Evolutionary conservation across 2,113 vertebrate genomes (phyloP).

Genomic region (Daboia siamensis): DNA sequence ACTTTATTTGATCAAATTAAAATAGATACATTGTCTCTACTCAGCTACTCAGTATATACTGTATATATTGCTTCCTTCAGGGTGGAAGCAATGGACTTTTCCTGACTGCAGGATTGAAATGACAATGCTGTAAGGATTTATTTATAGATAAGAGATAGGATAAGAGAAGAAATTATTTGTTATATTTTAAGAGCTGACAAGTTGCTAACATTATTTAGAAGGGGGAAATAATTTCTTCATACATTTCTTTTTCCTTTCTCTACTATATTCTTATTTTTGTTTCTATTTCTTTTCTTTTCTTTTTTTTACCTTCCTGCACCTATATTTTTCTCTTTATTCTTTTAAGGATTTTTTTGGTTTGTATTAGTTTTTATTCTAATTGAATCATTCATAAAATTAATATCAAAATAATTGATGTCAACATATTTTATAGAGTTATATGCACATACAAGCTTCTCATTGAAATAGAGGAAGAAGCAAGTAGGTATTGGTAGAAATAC

Average conservation of each 20-base stretch:
- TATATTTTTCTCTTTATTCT: neutral
- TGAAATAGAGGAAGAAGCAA: conserved; percentile 7
- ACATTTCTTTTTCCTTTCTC: neutral
- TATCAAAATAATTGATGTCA: neutral
- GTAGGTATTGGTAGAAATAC: neutral
- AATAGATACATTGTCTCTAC: neutral
- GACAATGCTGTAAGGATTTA: neutral
- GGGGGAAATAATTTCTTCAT: neutral
- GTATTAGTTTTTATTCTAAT: neutral
- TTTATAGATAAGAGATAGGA: neutral
- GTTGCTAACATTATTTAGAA: neutral
- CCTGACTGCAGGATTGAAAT: neutral
- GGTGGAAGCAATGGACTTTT: too few species aligned
- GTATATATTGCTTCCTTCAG: too few species aligned
- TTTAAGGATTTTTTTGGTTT: neutral
- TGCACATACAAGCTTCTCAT: rapidly evolving
- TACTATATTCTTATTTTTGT: neutral
- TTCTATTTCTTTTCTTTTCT: neutral
- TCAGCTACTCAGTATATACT: neutral
- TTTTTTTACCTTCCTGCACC: neutral
- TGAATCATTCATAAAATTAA: neutral
- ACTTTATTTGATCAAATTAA: neutral
- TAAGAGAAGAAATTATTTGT: neutral
- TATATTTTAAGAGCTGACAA: neutral
- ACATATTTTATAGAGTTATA: neutral